Conservation (phyloP, 2,113 vertebrate genomes). For the Coreoperca whiteheadi region DNA sequence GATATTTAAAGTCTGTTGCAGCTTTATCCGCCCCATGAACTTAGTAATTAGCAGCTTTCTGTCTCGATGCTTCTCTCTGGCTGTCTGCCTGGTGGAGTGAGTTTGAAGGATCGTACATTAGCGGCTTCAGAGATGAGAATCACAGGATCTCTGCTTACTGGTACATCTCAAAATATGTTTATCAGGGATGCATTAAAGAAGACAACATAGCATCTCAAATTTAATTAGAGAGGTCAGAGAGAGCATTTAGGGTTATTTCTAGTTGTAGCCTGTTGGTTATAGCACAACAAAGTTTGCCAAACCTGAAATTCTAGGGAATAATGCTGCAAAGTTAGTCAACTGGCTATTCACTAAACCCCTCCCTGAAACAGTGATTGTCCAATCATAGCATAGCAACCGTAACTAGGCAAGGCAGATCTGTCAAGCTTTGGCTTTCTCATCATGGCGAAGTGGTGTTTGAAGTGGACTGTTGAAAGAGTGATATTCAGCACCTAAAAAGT, state of each 20-base stretch:
- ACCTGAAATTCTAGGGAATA: not conserved
- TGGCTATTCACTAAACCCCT: not conserved
- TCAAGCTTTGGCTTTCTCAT: not conserved
- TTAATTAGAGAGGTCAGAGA: constrained; percentile 2
- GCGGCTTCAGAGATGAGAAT: constrained; percentile 19
- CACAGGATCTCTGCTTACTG: constrained; percentile 25
- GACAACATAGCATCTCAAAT: not conserved
- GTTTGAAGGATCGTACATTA: constrained; percentile 35
- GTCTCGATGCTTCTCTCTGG: constrained; percentile 51
- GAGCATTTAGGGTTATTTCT: not conserved
- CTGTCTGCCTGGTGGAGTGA: constrained; percentile 35
- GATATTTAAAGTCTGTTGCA: constrained; percentile 71
- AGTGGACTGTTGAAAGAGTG: not conserved
- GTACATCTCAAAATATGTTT: constrained; percentile 34
- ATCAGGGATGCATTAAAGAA: constrained; percentile 21
- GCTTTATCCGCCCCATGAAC: constrained; percentile 67
- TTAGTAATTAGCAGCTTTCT: constrained; percentile 76
- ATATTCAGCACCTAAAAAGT: not conserved
- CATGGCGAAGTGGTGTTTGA: not conserved
- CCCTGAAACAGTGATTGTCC: not conserved
- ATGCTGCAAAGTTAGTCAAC: not conserved
- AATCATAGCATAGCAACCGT: not conserved
- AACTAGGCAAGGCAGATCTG: not conserved
- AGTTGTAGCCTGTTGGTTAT: not conserved
- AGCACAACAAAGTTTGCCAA: not conserved